Percentiles rank a stretch among this genome's conserved stretches.
Conservation (phyloP, 37 sponge, comb jelly and placozoan species). For the Eunapius fragilis region DNA sequence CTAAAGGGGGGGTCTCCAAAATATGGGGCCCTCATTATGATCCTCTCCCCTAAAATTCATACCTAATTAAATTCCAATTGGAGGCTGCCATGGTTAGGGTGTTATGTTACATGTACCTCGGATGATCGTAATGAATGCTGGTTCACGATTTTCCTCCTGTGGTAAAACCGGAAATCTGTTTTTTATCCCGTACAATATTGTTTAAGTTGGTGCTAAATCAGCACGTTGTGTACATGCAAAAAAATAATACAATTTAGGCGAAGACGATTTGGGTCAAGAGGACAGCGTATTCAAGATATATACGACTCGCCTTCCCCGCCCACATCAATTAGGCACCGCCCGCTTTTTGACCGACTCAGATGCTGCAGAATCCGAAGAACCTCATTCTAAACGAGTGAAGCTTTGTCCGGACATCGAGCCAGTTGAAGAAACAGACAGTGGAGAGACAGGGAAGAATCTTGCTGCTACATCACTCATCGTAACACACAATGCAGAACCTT, state of each 20-base stretch:
- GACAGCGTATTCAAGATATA: neutral
- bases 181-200: too few species aligned
- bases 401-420: neutral
- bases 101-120: too few species aligned
- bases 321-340: neutral
- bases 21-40: too few species aligned
- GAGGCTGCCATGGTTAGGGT: too few species aligned
- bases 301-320: neutral
- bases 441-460: neutral
- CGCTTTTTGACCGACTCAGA: neutral
- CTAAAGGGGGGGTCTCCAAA: too few species aligned
- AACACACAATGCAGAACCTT: slow-evolving; percentile 15
- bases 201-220: neutral
- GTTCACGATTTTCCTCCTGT: too few species aligned
- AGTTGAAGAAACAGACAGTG: neutral
- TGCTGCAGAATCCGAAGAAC: neutral
- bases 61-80: too few species aligned
- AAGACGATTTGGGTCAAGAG: neutral
- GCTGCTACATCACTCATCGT: neutral
- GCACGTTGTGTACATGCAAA: neutral
- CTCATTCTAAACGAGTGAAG: neutral
- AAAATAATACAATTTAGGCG: neutral
- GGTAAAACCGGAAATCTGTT: too few species aligned
- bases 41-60: too few species aligned
- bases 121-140: too few species aligned